A percentile compares a stretch with the other conserved stretches of the same genome.
phyloP scores from a whole-genome alignment of 2,888 invertebrate species.

The Copidosoma aretas region DNA sequence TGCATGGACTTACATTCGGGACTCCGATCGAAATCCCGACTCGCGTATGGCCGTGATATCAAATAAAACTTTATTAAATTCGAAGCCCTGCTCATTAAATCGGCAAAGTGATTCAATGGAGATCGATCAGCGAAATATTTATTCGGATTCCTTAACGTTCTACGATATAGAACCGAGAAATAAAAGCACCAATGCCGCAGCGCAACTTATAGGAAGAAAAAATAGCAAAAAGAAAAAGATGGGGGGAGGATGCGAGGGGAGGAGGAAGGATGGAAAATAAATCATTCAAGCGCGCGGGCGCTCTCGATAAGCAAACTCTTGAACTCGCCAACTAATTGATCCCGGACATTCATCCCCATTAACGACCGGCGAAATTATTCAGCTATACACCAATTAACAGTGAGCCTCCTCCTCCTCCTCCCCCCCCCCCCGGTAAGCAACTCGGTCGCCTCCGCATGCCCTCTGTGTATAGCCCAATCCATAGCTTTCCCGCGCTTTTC shows the following conservation, averaged over 20 bases:
- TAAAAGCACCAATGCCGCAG: neutral
- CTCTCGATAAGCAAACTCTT: slow-evolving; percentile 36
- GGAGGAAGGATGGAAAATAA: slow-evolving; percentile 8
- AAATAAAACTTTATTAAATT: slow-evolving; percentile 3
- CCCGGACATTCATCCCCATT: slow-evolving; percentile 34
- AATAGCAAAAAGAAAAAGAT: neutral
- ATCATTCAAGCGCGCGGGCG: slow-evolving; percentile 13
- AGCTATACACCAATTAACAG: slow-evolving; percentile 34
- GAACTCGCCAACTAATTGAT: slow-evolving; percentile 33
- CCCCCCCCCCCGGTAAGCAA: slow-evolving; percentile 11
- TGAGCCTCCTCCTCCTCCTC: neutral
- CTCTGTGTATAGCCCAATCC: neutral
- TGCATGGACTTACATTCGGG: neutral
- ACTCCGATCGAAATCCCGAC: neutral
- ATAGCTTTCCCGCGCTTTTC: neutral
- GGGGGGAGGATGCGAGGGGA: no score
- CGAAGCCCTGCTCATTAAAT: slow-evolving; percentile 3
- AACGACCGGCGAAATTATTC: slow-evolving; percentile 37
- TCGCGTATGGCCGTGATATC: neutral
- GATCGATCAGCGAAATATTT: slow-evolving; percentile 15
- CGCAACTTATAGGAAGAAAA: neutral
- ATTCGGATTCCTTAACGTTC: slow-evolving; percentile 12
- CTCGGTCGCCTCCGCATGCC: slow-evolving; percentile 46
- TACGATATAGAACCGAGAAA: slow-evolving; percentile 3
- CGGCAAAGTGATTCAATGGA: slow-evolving; percentile 22